These are phyloP conservation scores for Idaea biselata DNA, from an alignment of 2,888 invertebrate genomes.

Conservation along the genomic window DNA sequence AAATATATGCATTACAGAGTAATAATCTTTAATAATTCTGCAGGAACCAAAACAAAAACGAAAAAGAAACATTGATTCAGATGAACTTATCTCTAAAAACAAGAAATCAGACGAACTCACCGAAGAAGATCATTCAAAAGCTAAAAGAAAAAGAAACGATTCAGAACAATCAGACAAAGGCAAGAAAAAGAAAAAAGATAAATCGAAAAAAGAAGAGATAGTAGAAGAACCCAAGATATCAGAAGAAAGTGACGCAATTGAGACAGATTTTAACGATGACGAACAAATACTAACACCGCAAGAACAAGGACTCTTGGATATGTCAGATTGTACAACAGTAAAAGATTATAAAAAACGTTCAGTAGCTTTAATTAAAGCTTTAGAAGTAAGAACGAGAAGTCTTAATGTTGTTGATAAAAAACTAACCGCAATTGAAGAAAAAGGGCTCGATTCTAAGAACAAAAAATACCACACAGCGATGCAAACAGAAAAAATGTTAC, in stretches of 20 bases:
- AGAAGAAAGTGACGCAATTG: slow-evolving; percentile 61
- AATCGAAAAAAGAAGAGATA: slow-evolving; percentile 20
- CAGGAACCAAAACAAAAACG: slow-evolving; percentile 38
- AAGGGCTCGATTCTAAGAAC: slow-evolving; percentile 51
- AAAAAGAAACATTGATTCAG: slow-evolving; percentile 36
- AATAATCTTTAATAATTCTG: slow-evolving; percentile 13
- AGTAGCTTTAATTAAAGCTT: slow-evolving; percentile 45
- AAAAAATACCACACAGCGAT: slow-evolving; percentile 64
- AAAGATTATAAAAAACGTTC: slow-evolving; percentile 56
- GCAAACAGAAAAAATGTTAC: slow-evolving; percentile 52
- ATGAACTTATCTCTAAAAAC: slow-evolving; percentile 29
- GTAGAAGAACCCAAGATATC: slow-evolving; percentile 13
- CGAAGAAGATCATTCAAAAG: slow-evolving; percentile 17
- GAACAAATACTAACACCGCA: slow-evolving; percentile 49
- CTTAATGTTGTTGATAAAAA: slow-evolving; percentile 48
- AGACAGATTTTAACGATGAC: slow-evolving; percentile 56
- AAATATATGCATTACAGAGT: neutral
- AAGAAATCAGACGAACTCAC: slow-evolving; percentile 23
- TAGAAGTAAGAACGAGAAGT: slow-evolving; percentile 47
- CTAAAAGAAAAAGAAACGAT: slow-evolving; percentile 18
- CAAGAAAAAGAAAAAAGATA: slow-evolving; percentile 24
- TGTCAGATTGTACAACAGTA: slow-evolving; percentile 50
- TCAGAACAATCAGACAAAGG: slow-evolving; percentile 14
- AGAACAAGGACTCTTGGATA: slow-evolving; percentile 53
- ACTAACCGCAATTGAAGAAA: slow-evolving; percentile 56